Conservation (phyloP, 2,888 invertebrate genomes). For the Cerceris ruficornis region DNA sequence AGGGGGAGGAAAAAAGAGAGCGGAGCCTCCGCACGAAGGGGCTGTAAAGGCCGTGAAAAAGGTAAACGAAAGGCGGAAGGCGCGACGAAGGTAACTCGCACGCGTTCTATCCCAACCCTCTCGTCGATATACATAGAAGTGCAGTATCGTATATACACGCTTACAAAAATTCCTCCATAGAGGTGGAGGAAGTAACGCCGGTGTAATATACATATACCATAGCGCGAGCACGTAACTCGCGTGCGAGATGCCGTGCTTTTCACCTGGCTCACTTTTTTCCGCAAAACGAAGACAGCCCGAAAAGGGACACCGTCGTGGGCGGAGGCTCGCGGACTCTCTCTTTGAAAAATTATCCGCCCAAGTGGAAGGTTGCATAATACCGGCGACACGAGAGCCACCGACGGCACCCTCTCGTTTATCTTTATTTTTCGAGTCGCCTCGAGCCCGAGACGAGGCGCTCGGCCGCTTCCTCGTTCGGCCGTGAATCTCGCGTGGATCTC, state of each 20-base stretch:
- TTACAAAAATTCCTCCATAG: no score
- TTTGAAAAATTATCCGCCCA: constrained; percentile 79
- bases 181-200: no score
- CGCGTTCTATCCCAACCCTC: constrained; percentile 9
- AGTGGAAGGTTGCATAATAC: constrained; percentile 77
- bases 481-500: no score
- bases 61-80: constrained; percentile 45
- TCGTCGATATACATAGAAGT: not conserved
- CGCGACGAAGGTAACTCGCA: constrained; percentile 12
- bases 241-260: constrained; percentile 28
- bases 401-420: constrained; percentile 16
- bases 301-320: constrained; percentile 48
- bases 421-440: constrained; percentile 42
- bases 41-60: constrained; percentile 59
- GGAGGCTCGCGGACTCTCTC: constrained; percentile 55
- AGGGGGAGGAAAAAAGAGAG: constrained; percentile 1
- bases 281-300: constrained; percentile 68
- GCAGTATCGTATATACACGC: constrained; percentile 2
- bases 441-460: no score
- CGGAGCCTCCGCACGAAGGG: constrained; percentile 14
- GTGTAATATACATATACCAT: no score
- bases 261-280: constrained; percentile 45
- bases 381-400: constrained; percentile 37
- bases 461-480: no score
- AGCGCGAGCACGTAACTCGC: no score